Evolutionary conservation across 2,113 vertebrate species (phyloP).

Genomic region (Bufo gargarizans): DNA sequence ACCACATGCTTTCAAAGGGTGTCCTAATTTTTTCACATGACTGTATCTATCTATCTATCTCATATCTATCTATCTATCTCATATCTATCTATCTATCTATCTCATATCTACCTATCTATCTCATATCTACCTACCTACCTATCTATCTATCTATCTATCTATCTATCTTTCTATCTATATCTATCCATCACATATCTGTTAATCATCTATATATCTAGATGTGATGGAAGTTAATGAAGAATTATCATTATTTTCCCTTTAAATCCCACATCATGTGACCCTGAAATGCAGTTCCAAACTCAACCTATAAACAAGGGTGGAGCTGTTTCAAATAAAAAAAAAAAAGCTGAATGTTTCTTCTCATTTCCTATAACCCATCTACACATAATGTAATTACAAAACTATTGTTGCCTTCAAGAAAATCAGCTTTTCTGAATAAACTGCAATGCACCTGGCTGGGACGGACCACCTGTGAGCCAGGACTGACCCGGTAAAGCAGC

Average conservation of each 20-base stretch:
- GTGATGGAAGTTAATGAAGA: no score
- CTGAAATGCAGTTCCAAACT: not conserved
- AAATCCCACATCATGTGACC: not conserved
- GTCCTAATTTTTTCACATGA: no score
- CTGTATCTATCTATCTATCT: not conserved
- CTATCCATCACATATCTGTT: no score
- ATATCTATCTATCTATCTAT: not conserved
- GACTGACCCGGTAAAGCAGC: not conserved
- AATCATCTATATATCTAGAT: no score
- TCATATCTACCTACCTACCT: not conserved
- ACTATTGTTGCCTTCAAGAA: not conserved
- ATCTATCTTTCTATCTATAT: not conserved
- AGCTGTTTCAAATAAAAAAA: not conserved
- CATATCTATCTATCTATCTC: no score
- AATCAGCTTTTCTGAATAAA: not conserved
- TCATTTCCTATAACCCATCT: not conserved
- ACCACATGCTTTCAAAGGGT: no score
- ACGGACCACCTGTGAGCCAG: slow-evolving; percentile 36
- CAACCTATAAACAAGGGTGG: not conserved
- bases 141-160: not conserved
- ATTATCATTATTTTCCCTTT: not conserved
- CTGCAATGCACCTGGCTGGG: not conserved
- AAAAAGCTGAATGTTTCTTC: not conserved
- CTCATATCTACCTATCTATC: not conserved
- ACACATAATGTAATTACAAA: not conserved